phyloP scores from a whole-genome alignment of 2,888 invertebrate genomes.

The Miltochrista miniata region DNA sequence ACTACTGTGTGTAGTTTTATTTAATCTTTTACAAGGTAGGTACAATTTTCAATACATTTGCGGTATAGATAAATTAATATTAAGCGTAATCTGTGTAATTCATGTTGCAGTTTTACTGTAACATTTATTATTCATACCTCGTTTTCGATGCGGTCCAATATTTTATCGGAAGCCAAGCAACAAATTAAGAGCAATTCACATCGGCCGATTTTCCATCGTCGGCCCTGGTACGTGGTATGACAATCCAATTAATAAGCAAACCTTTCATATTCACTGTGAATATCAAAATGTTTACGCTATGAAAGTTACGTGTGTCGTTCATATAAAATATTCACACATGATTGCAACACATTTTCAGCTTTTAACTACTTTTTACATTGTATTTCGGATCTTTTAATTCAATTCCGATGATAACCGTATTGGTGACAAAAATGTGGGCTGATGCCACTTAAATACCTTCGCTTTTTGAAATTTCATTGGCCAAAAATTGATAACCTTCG shows the following conservation, averaged over 20 bases:
- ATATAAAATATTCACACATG: conserved; percentile 79
- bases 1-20: too few relatives aligned
- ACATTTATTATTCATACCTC: conserved; percentile 60
- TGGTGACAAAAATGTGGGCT: too few relatives aligned
- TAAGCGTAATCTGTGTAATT: too few relatives aligned
- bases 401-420: too few relatives aligned
- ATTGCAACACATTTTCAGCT: too few relatives aligned
- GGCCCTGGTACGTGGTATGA: conserved; percentile 58
- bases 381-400: too few relatives aligned
- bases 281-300: conserved; percentile 69
- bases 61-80: not conserved
- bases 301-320: conserved; percentile 61
- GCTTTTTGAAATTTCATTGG: too few relatives aligned
- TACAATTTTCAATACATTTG: not conserved
- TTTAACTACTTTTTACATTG: too few relatives aligned
- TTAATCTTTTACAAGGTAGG: too few relatives aligned
- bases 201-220: conserved; percentile 64
- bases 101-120: conserved; percentile 42
- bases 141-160: conserved; percentile 48
- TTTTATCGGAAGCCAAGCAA: conserved; percentile 58
- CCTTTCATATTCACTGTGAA: conserved; percentile 75
- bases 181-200: conserved; percentile 74
- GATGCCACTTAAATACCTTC: too few relatives aligned
- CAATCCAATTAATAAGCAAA: conserved; percentile 79
- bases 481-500: too few relatives aligned